These are phyloP conservation scores for Lineus longissimus DNA, from an alignment of 1,140 invertebrate genomes.

Conservation along the genomic window DNA sequence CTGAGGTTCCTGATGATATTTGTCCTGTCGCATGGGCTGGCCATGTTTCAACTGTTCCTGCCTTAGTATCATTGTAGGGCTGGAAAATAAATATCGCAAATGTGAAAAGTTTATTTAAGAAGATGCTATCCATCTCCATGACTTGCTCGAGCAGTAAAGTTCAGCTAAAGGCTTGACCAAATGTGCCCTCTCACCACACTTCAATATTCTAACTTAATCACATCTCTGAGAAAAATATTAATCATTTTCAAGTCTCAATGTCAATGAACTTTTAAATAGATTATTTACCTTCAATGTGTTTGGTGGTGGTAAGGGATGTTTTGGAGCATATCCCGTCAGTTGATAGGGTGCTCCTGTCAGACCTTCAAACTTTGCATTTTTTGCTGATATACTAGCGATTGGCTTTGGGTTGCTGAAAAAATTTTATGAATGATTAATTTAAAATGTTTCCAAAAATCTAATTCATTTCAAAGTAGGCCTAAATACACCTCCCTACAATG, in stretches of 20 bases:
- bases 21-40: conserved; percentile 51
- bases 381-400: neutral
- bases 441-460: neutral
- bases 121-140: too few species aligned
- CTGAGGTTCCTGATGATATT: conserved; percentile 26
- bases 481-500: too few species aligned
- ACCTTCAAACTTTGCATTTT: conserved; percentile 28
- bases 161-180: too few species aligned
- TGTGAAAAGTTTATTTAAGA: too few species aligned
- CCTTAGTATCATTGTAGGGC: conserved; percentile 47
- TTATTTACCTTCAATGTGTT: conserved; percentile 37
- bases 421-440: neutral
- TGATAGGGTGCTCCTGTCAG: conserved; percentile 41
- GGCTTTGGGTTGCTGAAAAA: neutral
- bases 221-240: too few species aligned
- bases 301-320: conserved; percentile 39
- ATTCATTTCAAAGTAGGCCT: too few species aligned
- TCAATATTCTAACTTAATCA: too few species aligned
- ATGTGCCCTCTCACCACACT: too few species aligned
- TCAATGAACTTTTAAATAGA: neutral
- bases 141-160: too few species aligned
- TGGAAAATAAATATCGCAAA: conserved; percentile 23
- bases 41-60: conserved; percentile 52
- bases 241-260: too few species aligned
- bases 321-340: conserved; percentile 24